Base-by-base conservation (phyloP, 1,140 invertebrate genomes). In the Chelonus insularis region DNA sequence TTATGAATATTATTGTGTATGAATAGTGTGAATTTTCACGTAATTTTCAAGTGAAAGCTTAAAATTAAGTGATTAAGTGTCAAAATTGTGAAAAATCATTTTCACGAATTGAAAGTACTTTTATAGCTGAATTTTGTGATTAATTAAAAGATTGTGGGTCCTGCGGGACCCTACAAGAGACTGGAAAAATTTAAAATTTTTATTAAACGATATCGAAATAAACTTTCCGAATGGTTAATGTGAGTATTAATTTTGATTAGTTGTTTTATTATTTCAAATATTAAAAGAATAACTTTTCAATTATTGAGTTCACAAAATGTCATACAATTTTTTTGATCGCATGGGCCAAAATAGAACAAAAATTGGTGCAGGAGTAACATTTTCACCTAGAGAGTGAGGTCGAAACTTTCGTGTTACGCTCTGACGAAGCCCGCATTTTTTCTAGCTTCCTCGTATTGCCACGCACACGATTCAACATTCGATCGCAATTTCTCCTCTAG, bases 321-420 rank as follows among this genome's bases (percentile, higher is more conserved):
- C n/a, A n/a, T n/a, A n/a, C n/a, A n/a, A n/a, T n/a, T n/a, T n/a
- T n/a, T n/a, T n/a, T n/a, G n/a, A n/a, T n/a, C n/a, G n/a, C n/a
- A n/a, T 39, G 25, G 18, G 18, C 5, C 23, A 3, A 25, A 43
- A 43, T 41, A 12, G 11, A 29, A 32, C 8, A 5, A 9, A 18
- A 9, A 51, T 12, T 32, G 12, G 12, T 16, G 12, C n/a, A 18
- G 8, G 21, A 55, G 41, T 18, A 61, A 61, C 41, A 36, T 61
- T 61, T 61, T 61, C 59, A 47, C 59, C 48, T 21, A 25, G 16
- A 7, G 51, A n/a, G 16, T 34, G 57, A 59, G 57, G 51, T 61
- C 59, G 59, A 47, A 61, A 61, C 59, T 61, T 61, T 61, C 59
- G 59, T 61, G 59, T 61, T 51, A 61, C 51, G 59, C 59, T 61